Evolutionary conservation across 2,113 vertebrate genomes (phyloP), one percentile per base, ranked within the genome.

Genomic region (Suricata suricatta): DNA sequence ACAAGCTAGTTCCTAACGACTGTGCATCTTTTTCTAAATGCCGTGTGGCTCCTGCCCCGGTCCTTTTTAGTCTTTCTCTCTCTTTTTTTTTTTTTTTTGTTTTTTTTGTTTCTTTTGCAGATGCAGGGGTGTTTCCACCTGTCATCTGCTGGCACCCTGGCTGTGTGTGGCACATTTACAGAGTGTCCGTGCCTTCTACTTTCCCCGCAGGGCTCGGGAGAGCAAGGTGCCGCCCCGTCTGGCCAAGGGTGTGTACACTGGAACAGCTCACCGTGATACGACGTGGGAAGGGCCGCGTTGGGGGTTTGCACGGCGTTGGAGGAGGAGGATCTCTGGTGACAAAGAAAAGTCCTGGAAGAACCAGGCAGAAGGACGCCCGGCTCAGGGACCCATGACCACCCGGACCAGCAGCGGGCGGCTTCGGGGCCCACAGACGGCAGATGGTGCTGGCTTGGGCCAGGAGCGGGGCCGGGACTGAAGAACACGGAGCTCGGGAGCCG

Each of bases 261-360:
- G 23, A 35, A 80, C 33, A n/a, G 11, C 44, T 2, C 12, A 33
- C 79, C 17, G 6, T 29, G 7, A 38, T 16, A 21, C 4, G 19
- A 14, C 5, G 7, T 33, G 38, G 29, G 19, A 64, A 64, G 77
- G 33, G 74, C n/a, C 35, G 0, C 0, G 2, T 0, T 17, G 23
- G 64, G 29, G 3, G 47, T 33, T 31, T 52, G 92, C 68, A 41
- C 44, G 12, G 21, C 69, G 54, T 29, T 1, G 69, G 72, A 33
- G 38, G 88, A 57, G 25, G 12, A 21, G n/a, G 35, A 92, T 5
- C 47, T 47, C 27, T 77, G 7, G 31, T 17, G 15, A 77, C 17
- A 11, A n/a, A 60, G 57, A 94, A n/a, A 9, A 60, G 84, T 76
- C 68, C 90, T 79, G 16, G 15, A 38, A 52, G 68, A 44, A 5